Evolutionary conservation across 2,797 vertebrate species (phyloP).

Genomic region (Rhinoraja longicauda): DNA sequence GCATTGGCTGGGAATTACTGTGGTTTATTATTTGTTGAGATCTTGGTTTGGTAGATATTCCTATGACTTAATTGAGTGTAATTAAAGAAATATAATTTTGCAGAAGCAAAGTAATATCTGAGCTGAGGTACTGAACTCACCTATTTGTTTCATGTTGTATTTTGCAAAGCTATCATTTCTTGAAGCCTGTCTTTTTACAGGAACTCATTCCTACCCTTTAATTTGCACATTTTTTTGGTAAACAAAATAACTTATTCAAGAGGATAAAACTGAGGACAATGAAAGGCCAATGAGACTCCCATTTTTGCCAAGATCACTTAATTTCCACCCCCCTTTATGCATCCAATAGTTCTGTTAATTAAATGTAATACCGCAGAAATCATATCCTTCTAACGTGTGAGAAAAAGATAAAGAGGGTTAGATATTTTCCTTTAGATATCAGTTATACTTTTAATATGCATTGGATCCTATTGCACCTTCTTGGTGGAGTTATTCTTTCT

Average conservation of each 20-base stretch:
- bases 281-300: neutral
- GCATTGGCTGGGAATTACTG: neutral
- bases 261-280: neutral
- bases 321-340: neutral
- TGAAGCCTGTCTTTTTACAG: neutral
- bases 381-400: neutral
- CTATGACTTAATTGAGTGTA: neutral
- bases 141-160: neutral
- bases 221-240: neutral
- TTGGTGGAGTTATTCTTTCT: neutral
- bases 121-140: neutral
- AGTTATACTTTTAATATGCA: neutral
- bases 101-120: neutral
- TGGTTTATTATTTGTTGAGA: neutral
- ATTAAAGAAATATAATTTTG: neutral
- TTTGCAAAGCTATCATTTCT: neutral
- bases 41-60: neutral
- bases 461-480: neutral
- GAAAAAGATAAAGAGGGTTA: neutral
- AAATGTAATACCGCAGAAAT: neutral
- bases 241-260: neutral
- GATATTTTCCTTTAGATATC: neutral
- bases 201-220: neutral
- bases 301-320: neutral
- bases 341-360: neutral